A percentile compares a stretch with the other conserved stretches of the same genome.
Evolutionary conservation across 2,888 invertebrate genomes (phyloP).

Genomic region (Chrysina gloriosa): DNA sequence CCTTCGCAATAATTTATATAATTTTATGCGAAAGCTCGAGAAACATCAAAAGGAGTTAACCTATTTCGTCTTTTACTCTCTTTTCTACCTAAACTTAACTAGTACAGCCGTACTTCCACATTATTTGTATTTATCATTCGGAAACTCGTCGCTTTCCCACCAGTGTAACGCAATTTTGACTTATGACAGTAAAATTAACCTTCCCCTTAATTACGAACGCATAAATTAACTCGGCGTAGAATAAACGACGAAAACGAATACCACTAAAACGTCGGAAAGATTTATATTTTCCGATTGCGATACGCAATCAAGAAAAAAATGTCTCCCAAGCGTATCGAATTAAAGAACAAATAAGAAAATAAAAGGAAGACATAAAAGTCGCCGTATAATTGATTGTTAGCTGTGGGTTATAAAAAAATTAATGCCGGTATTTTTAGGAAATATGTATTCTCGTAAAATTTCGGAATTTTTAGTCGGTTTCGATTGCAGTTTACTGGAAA

Average conservation of each 20-base stretch:
- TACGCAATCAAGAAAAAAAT: background rate
- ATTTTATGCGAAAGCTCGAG: too few species aligned
- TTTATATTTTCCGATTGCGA: too few species aligned
- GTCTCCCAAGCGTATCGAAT: too few species aligned
- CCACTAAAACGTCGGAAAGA: background rate
- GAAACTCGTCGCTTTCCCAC: too few species aligned
- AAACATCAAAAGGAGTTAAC: too few species aligned
- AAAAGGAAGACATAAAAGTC: background rate
- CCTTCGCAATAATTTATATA: too few species aligned
- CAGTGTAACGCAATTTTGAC: background rate
- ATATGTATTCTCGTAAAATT: slow-evolving; percentile 35
- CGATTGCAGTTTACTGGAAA: slow-evolving; percentile 3
- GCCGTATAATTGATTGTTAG: slow-evolving; percentile 6
- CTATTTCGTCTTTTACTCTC: too few species aligned
- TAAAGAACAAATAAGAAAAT: too few species aligned
- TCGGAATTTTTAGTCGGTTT: slow-evolving; percentile 10
- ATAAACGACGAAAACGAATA: background rate
- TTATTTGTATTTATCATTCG: too few species aligned
- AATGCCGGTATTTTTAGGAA: slow-evolving; percentile 1
- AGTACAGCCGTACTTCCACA: too few species aligned
- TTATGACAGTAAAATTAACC: background rate
- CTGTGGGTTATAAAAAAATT: background rate
- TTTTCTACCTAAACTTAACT: too few species aligned
- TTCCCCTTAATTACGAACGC: slow-evolving; percentile 5
- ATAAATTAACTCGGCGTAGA: background rate